Base-by-base conservation (phyloP, 2,888 invertebrate genomes). In the Julus scanicus region DNA sequence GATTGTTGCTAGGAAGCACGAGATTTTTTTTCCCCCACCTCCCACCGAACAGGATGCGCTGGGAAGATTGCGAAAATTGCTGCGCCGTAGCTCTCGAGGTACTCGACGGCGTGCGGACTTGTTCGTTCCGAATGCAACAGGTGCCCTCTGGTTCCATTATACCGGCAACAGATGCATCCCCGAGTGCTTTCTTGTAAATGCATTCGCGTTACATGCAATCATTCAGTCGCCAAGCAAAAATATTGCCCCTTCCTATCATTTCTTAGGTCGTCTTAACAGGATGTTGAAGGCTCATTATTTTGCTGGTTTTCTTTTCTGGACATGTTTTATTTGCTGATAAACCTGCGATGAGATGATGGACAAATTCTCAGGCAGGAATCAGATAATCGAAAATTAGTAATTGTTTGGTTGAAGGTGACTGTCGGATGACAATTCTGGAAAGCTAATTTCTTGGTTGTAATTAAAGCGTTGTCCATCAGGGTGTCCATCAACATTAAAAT, bases 1-100 rank as follows among this genome's bases (percentile, higher is more conserved):
- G 57, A 86, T 86, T 86, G 86, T 53, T 48, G 49, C 86, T 57
- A 48, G 49, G 57, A 84, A 84, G 85, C 40, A 39, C 85, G 85
- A 48, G 85, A 48, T 48, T 84, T 84, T 84, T 84, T n/a, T 37
- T 11, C 85, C 48, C 20, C 84, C 13, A 37, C 48, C 85, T 84
- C 48, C 85, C 48, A 48, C 85, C 11, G 85, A 48, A 84, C 40
- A 39, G 85, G 85, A 71, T 71, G 71, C 71, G 71, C 71, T 29
- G 63, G 71, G 71, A 71, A 71, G 71, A 71, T 71, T 71, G 71
- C 71, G 71, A 20, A 71, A 71, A 71, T 71, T 71, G 71, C 71
- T 71, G 71, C 71, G 71, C n/a, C 71, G 71, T 44, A 6, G 71
- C 71, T 71, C 71, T 71, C 29, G 71, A 71, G 71, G 29, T 71